These are phyloP conservation scores for Corydoras maculifer DNA, from an alignment of 2,113 vertebrate species.

Conservation along the genomic window DNA sequence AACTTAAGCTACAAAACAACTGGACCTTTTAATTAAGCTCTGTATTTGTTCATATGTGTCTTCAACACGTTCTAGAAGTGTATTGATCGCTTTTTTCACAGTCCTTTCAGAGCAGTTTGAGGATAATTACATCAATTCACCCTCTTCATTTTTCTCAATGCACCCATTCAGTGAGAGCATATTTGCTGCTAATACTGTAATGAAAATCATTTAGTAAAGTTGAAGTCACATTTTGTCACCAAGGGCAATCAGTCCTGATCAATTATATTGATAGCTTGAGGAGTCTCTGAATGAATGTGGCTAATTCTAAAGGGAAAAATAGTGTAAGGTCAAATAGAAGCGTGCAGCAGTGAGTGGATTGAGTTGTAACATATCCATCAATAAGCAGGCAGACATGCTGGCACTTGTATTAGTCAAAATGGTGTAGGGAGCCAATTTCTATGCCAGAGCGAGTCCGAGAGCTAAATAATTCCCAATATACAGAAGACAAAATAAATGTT, in stretches of 20 bases:
- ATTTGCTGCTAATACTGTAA: constrained; percentile 61
- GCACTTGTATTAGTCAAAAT: constrained; percentile 45
- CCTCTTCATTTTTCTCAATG: constrained; percentile 52
- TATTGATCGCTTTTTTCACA: constrained; percentile 40
- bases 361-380: constrained; percentile 60
- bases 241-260: constrained; percentile 62
- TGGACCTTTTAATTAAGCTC: no score
- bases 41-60: constrained; percentile 12
- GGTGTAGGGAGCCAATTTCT: no score
- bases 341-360: constrained; percentile 51
- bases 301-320: constrained; percentile 60
- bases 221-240: constrained; percentile 54
- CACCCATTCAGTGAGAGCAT: constrained; percentile 50
- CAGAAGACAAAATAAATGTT: no score
- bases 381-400: constrained; percentile 52
- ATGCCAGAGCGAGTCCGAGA: no score
- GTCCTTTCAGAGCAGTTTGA: constrained; percentile 39
- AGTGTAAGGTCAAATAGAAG: constrained; percentile 58
- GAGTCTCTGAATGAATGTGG: constrained; percentile 58
- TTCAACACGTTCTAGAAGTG: constrained; percentile 18
- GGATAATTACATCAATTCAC: constrained; percentile 52
- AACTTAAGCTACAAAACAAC: no score
- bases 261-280: constrained; percentile 62
- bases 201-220: constrained; percentile 69
- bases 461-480: no score